These are phyloP conservation scores for Lepetodrilus schrolli DNA, from an alignment of 2,888 invertebrate species.

Conservation along the genomic window DNA sequence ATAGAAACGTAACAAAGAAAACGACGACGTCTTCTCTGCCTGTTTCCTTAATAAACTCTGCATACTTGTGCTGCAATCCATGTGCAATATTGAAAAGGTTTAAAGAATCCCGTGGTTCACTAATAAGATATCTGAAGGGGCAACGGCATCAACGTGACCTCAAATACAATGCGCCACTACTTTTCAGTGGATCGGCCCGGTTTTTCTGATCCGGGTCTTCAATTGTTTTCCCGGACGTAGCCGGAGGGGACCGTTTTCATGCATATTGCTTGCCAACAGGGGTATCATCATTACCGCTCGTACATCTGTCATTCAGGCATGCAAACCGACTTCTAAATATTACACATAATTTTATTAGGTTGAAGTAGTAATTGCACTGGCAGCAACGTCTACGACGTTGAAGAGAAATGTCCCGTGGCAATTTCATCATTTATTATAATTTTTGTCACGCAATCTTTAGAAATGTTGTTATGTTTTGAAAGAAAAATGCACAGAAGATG, in stretches of 20 bases:
- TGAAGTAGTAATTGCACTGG: no score
- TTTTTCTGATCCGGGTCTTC: slow-evolving; percentile 16
- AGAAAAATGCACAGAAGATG: no score
- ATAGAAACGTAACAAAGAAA: no score
- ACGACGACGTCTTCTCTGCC: no score
- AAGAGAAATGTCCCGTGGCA: no score
- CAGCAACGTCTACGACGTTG: no score
- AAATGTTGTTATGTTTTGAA: no score
- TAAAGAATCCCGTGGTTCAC: not conserved
- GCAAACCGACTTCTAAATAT: slow-evolving; percentile 5
- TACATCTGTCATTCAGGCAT: slow-evolving; percentile 8
- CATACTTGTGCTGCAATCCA: not conserved
- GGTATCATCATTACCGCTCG: not conserved
- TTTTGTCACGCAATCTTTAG: no score
- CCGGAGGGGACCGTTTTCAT: slow-evolving; percentile 1
- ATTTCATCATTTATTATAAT: no score
- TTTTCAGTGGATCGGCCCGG: not conserved
- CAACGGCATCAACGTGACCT: not conserved
- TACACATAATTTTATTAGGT: no score
- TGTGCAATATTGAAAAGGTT: not conserved
- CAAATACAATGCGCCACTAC: not conserved
- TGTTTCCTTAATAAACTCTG: not conserved
- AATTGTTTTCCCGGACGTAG: slow-evolving; percentile 18
- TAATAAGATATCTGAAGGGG: not conserved
- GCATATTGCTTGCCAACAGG: not conserved